These are phyloP conservation scores for Brachionus sp. DNA, from an alignment of 1,140 invertebrate species.

Conservation along the genomic window DNA sequence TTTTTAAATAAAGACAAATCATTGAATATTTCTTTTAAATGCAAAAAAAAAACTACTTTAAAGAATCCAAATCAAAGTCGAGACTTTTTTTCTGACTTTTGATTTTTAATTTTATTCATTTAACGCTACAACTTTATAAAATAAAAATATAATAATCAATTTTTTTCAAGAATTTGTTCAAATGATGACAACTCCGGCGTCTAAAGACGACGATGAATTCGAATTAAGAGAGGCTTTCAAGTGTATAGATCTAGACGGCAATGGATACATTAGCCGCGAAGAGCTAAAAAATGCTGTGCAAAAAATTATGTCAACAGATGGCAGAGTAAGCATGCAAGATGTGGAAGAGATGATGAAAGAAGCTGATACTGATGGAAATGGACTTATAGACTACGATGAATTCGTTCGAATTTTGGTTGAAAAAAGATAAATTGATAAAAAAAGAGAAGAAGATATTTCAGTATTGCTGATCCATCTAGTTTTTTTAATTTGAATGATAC, in stretches of 20 bases:
- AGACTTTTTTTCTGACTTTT: too few relatives aligned
- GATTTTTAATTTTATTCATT: too few relatives aligned
- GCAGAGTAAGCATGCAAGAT: conserved; percentile 30
- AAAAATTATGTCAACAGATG: conserved; percentile 43
- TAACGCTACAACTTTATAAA: too few relatives aligned
- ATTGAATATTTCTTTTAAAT: too few relatives aligned
- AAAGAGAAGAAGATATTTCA: not conserved
- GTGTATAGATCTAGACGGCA: conserved; percentile 33
- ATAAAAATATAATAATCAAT: not conserved
- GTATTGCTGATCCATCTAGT: not conserved
- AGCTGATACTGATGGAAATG: conserved; percentile 45
- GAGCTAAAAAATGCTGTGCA: conserved; percentile 27
- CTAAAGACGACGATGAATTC: conserved; percentile 21
- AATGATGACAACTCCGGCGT: conserved; percentile 42
- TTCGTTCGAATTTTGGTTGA: conserved; percentile 42
- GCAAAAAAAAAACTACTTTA: too few relatives aligned
- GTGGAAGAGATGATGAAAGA: conserved; percentile 46
- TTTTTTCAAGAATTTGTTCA: conserved; percentile 37
- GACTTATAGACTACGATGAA: conserved; percentile 40
- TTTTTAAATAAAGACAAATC: too few relatives aligned
- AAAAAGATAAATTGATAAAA: conserved; percentile 5
- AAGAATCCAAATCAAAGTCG: too few relatives aligned
- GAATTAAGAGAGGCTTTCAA: conserved; percentile 41
- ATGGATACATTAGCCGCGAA: conserved; percentile 26
- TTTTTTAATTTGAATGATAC: not conserved